Conservation (phyloP, 2,888 invertebrate species). For the Hypercompe scribonia region DNA sequence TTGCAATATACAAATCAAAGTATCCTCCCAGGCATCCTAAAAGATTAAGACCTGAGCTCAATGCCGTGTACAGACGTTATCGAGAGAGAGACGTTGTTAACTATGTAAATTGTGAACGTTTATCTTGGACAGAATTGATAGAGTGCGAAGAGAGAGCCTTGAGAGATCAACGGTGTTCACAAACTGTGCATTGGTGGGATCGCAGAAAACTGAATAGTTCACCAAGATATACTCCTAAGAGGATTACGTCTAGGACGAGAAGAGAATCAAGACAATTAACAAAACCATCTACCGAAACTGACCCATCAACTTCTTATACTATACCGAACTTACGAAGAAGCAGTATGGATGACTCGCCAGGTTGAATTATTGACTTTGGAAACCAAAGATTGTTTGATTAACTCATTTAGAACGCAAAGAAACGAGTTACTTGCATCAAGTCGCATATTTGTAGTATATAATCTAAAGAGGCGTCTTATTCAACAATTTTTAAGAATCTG, state of each 20-base stretch:
- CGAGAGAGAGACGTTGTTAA: slow-evolving; percentile 53
- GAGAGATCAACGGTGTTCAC: slow-evolving; percentile 6
- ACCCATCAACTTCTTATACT: not conserved
- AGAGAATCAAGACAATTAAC: not conserved
- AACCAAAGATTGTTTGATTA: slow-evolving; percentile 9
- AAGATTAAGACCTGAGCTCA: slow-evolving; percentile 53
- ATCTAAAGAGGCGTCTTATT: no score
- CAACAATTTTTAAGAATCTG: no score
- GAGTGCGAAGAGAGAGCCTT: slow-evolving; percentile 55
- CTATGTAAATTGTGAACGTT: slow-evolving; percentile 59
- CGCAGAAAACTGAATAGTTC: not conserved
- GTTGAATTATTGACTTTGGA: slow-evolving; percentile 3
- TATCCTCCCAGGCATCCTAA: slow-evolving; percentile 60
- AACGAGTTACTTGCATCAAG: not conserved
- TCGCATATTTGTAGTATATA: no score
- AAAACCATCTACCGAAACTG: not conserved
- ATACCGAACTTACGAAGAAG: not conserved
- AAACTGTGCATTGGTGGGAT: slow-evolving; percentile 30
- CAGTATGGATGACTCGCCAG: slow-evolving; percentile 15
- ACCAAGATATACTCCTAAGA: not conserved
- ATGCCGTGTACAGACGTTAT: slow-evolving; percentile 54
- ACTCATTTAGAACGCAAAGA: not conserved
- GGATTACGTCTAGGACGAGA: not conserved
- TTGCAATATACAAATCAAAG: slow-evolving; percentile 66
- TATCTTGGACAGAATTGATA: slow-evolving; percentile 60